A percentile compares a stretch with the other conserved stretches of the same genome.
Evolutionary conservation across 2,113 vertebrate genomes (phyloP).

Genomic region (Lepidiolamprologus cunningtoni): DNA sequence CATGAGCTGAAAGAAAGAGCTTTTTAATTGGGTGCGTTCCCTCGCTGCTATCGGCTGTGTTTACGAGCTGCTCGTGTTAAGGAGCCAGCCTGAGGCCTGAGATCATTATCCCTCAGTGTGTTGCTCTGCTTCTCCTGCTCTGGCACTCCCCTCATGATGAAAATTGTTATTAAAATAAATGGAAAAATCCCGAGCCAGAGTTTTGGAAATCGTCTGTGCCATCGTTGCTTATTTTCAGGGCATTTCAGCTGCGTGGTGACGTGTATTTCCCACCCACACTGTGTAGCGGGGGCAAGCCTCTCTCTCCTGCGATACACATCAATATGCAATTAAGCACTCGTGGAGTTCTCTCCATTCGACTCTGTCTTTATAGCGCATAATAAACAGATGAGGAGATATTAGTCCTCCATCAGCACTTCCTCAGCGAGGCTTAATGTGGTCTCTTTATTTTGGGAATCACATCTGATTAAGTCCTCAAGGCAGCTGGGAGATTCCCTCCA

Average conservation of each 20-base stretch:
- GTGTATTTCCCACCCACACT: not conserved
- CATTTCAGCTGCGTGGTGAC: not conserved
- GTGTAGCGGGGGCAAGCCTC: not conserved
- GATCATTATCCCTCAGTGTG: slow-evolving; percentile 21
- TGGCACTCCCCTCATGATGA: not conserved
- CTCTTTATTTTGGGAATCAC: slow-evolving; percentile 43
- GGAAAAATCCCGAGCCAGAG: slow-evolving; percentile 37
- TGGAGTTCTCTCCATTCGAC: not conserved
- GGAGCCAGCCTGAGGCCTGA: not conserved
- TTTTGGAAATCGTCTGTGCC: not conserved
- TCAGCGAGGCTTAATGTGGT: slow-evolving; percentile 26
- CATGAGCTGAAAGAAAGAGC: not conserved
- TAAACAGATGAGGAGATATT: slow-evolving; percentile 56
- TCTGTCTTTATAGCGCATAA: slow-evolving; percentile 38
- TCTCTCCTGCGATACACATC: slow-evolving; percentile 12
- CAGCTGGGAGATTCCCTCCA: slow-evolving; percentile 2
- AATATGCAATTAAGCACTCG: slow-evolving; percentile 47
- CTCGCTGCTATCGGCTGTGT: not conserved
- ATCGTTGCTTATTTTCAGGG: not conserved
- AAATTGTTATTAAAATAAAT: slow-evolving; percentile 31
- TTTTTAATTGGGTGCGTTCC: not conserved
- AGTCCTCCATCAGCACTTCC: slow-evolving; percentile 48
- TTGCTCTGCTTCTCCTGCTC: not conserved
- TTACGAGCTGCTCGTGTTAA: not conserved
- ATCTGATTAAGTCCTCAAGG: slow-evolving; percentile 38